These are phyloP conservation scores for Limulus polyphemus DNA, from an alignment of 2,888 invertebrate genomes.

Conservation along the genomic window DNA sequence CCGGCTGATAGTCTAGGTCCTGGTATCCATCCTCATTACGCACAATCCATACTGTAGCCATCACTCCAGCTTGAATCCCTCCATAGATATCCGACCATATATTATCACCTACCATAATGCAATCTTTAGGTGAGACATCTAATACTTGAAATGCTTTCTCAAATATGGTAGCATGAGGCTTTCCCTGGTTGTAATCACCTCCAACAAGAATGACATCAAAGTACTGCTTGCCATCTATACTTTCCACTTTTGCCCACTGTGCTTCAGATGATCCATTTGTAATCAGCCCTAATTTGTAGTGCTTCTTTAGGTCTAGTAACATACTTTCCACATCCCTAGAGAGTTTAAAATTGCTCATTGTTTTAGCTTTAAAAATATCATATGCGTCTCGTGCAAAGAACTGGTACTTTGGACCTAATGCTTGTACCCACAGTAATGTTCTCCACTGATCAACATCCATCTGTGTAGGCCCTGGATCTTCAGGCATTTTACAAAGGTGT, in stretches of 20 bases:
- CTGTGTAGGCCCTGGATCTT: conserved; percentile 50
- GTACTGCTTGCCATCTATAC: conserved; percentile 25
- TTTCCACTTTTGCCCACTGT: conserved; percentile 72
- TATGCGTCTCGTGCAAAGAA: conserved; percentile 60
- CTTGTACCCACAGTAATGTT: conserved; percentile 59
- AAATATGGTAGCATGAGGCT: conserved; percentile 69
- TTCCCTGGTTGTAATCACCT: conserved; percentile 73
- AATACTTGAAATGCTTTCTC: conserved; percentile 60
- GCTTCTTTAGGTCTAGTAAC: conserved; percentile 50
- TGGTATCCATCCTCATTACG: conserved; percentile 37
- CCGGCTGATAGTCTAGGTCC: conserved; percentile 19
- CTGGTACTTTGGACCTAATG: conserved; percentile 57
- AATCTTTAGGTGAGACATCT: conserved; percentile 56
- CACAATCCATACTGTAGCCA: conserved; percentile 62
- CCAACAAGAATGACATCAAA: conserved; percentile 45
- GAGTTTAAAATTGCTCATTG: conserved; percentile 61
- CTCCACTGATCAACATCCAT: conserved; percentile 60
- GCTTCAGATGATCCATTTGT: conserved; percentile 75
- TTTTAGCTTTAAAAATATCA: conserved; percentile 60
- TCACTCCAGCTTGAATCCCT: conserved; percentile 59
- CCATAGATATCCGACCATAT: conserved; percentile 76
- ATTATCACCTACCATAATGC: conserved; percentile 79
- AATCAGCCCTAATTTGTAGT: conserved; percentile 64
- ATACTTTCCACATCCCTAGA: conserved; percentile 55
- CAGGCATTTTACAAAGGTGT: conserved; percentile 65